Evolutionary conservation across 2,888 invertebrate genomes (phyloP).

Genomic region (Eupithecia pulchellata): DNA sequence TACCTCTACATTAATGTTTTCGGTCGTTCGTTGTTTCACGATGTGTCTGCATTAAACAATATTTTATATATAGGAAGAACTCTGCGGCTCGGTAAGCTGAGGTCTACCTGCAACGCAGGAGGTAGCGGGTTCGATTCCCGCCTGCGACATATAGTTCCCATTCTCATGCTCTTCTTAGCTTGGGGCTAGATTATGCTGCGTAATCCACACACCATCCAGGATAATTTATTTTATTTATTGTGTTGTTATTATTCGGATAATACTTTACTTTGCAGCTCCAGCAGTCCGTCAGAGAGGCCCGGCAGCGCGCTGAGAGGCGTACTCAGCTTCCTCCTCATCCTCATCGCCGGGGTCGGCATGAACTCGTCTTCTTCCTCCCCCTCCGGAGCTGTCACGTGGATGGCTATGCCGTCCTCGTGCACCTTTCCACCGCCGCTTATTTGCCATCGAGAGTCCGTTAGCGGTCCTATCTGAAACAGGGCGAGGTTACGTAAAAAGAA

Average conservation of each 20-base stretch:
- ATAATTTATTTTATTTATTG: no score
- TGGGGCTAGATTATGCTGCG: no score
- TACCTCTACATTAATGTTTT: no score
- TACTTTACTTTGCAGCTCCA: constrained; percentile 44
- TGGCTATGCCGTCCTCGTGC: constrained; percentile 71
- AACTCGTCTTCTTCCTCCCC: constrained; percentile 77
- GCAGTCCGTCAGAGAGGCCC: constrained; percentile 60
- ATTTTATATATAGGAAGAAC: no score
- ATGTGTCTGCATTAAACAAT: no score
- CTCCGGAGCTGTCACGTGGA: constrained; percentile 80
- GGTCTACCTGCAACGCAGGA: no score
- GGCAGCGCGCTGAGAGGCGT: constrained; percentile 72
- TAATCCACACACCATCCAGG: no score
- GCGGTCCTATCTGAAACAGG: constrained; percentile 75
- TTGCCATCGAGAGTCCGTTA: constrained; percentile 72
- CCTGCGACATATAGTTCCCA: no score
- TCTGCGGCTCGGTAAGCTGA: no score
- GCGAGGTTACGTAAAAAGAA: neutral
- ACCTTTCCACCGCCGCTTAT: constrained; percentile 57
- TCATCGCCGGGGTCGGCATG: constrained; percentile 64
- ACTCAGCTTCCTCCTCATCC: constrained; percentile 75
- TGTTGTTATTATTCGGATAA: neutral
- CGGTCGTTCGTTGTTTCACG: no score
- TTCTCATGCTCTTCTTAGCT: no score
- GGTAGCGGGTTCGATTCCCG: no score